These are phyloP conservation scores for Microplitis deprimator DNA, from an alignment of 2,888 invertebrate genomes.

Conservation along the genomic window DNA sequence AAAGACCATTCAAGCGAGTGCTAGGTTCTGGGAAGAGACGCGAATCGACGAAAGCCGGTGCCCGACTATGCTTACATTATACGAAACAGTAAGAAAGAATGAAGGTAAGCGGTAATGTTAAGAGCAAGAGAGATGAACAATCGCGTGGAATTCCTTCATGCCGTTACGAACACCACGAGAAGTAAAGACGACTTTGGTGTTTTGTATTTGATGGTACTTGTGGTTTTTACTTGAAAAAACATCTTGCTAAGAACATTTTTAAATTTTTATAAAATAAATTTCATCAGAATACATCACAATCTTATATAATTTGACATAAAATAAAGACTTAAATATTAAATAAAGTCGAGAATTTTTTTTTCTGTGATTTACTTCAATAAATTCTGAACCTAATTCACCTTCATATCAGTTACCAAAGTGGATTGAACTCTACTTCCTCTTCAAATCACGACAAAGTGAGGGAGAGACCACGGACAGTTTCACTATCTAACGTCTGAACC, in stretches of 20 bases:
- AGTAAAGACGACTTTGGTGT: background rate
- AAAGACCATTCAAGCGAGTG: conserved; percentile 47
- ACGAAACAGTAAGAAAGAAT: conserved; percentile 26
- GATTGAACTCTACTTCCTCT: too few relatives aligned
- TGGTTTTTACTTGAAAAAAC: background rate
- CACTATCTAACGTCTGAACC: too few relatives aligned
- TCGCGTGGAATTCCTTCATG: conserved; percentile 52
- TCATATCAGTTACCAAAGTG: too few relatives aligned
- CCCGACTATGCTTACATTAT: conserved; percentile 35
- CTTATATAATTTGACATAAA: too few relatives aligned
- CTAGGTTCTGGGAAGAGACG: conserved; percentile 43
- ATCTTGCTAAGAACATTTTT: background rate
- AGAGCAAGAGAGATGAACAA: conserved; percentile 29
- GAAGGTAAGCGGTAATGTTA: conserved; percentile 28
- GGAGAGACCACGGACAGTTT: too few relatives aligned
- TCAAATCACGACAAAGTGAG: too few relatives aligned
- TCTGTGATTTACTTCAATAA: too few relatives aligned
- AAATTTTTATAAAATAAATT: too few relatives aligned
- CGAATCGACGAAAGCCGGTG: conserved; percentile 47
- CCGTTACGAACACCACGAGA: conserved; percentile 42
- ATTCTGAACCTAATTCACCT: too few relatives aligned
- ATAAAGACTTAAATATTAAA: too few relatives aligned
- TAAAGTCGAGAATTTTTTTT: too few relatives aligned
- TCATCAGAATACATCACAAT: too few relatives aligned
- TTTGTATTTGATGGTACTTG: background rate